Percentiles rank a stretch among this genome's conserved stretches.
phyloP scores from a whole-genome alignment of 2,113 vertebrate genomes.

The Xiphophorus hellerii region DNA sequence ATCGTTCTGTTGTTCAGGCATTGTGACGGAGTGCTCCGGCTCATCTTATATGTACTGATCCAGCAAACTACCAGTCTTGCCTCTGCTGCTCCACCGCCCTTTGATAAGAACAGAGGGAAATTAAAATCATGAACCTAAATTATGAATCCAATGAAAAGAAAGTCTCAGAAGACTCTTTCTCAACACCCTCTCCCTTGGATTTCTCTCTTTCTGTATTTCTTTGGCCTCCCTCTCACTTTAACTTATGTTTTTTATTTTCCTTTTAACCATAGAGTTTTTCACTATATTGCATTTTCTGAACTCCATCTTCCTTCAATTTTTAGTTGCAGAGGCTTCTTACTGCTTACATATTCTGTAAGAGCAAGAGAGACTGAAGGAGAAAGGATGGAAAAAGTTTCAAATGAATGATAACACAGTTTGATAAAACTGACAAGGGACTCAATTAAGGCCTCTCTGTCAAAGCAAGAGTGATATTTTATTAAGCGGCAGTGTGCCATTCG shows the following conservation, averaged over 20 bases:
- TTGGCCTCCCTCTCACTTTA: conserved; percentile 44
- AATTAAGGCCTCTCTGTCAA: conserved; percentile 85
- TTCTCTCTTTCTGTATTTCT: conserved; percentile 30
- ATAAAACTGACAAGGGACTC: conserved; percentile 89
- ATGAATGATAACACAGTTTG: conserved; percentile 83
- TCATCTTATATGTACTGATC: conserved; percentile 81
- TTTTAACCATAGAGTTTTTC: conserved; percentile 49
- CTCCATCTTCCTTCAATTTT: conserved; percentile 35
- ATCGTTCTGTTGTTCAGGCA: conserved; percentile 73
- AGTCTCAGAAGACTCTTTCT: conserved; percentile 73
- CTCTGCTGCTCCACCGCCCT: conserved; percentile 70
- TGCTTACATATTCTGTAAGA: conserved; percentile 78
- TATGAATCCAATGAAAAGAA: conserved; percentile 84
- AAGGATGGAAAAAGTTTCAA: conserved; percentile 76
- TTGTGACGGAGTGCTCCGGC: conserved; percentile 68
- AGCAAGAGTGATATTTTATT: conserved; percentile 86
- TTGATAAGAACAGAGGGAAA: conserved; percentile 88
- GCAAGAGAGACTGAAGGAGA: conserved; percentile 44
- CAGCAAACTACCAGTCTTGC: conserved; percentile 79
- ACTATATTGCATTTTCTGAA: conserved; percentile 40
- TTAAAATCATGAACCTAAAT: conserved; percentile 87
- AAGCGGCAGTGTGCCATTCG: conserved; percentile 79
- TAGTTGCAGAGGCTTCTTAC: conserved; percentile 68
- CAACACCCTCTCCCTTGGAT: conserved; percentile 39
- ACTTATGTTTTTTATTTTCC: conserved; percentile 58